Conservation (phyloP, 1,140 invertebrate species). For the Zaprionus gabonicus region DNA sequence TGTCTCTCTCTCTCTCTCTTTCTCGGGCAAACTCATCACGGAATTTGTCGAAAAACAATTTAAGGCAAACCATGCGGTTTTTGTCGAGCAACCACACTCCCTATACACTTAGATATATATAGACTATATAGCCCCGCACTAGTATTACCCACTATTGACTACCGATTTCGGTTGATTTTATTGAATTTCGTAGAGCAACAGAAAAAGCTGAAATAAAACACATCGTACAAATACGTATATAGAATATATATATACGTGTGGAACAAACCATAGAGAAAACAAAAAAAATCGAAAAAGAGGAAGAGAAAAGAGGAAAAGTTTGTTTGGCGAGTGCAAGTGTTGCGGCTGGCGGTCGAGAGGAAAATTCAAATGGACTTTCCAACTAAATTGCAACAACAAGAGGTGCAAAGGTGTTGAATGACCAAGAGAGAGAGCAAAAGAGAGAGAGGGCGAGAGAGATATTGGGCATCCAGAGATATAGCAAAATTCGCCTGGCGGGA, state of each 20-base stretch:
- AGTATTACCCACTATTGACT: constrained; percentile 44
- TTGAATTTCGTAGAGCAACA: constrained; percentile 63
- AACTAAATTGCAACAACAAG: constrained; percentile 10
- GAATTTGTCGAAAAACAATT: constrained; percentile 77
- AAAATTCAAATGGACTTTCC: constrained; percentile 55
- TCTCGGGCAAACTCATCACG: constrained; percentile 29
- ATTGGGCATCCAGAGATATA: not conserved
- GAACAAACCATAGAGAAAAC: not conserved
- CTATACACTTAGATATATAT: constrained; percentile 11
- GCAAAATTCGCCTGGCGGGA: not conserved
- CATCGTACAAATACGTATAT: not conserved
- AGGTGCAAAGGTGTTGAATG: constrained; percentile 4
- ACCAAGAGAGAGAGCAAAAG: not conserved
- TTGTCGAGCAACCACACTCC: constrained; percentile 13
- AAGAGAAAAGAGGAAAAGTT: constrained; percentile 23
- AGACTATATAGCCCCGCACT: constrained; percentile 4
- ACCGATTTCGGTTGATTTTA: constrained; percentile 60
- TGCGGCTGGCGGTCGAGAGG: constrained; percentile 27
- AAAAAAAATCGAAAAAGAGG: constrained; percentile 1
- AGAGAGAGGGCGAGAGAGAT: not conserved
- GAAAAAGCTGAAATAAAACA: constrained; percentile 21
- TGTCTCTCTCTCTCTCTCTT: not conserved
- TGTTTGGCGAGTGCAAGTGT: constrained; percentile 31
- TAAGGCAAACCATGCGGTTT: constrained; percentile 63
- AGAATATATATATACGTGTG: not conserved